A percentile compares a stretch with the other conserved stretches of the same genome.
Evolutionary conservation across 2,888 invertebrate species (phyloP).

Genomic region (Hypercompe scribonia): DNA sequence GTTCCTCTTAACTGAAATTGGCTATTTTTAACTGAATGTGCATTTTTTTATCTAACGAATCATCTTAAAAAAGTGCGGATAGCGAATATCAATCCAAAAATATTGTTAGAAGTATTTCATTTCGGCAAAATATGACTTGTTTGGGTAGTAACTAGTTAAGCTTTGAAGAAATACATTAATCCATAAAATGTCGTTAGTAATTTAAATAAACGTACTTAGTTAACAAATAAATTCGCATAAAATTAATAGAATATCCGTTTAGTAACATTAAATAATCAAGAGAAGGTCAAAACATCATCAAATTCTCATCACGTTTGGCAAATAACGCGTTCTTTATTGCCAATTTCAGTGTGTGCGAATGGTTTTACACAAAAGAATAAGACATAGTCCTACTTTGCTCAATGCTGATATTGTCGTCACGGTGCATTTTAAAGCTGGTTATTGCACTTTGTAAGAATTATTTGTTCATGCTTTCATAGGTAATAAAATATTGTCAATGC

Average conservation of each 20-base stretch:
- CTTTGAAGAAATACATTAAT: background rate
- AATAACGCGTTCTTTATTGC: slow-evolving; percentile 44
- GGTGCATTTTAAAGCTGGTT: slow-evolving; percentile 44
- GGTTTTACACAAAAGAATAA: slow-evolving; percentile 48
- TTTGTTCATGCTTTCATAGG: slow-evolving; percentile 16
- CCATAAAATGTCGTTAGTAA: background rate
- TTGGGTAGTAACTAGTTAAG: background rate
- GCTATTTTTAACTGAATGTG: too few relatives aligned
- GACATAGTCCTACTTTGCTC: slow-evolving; percentile 17
- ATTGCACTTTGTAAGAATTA: slow-evolving; percentile 24
- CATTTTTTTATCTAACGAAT: too few relatives aligned
- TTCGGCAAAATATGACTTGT: background rate
- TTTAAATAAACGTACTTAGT: background rate
- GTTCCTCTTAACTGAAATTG: too few relatives aligned
- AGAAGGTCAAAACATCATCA: slow-evolving; percentile 23
- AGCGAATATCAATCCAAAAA: too few relatives aligned
- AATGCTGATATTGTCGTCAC: slow-evolving; percentile 24
- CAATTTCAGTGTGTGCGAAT: slow-evolving; percentile 43
- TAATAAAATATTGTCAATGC: slow-evolving; percentile 3
- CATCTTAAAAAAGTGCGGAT: too few relatives aligned
- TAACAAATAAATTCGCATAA: slow-evolving; percentile 13
- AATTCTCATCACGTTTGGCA: slow-evolving; percentile 46
- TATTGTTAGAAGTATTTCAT: background rate
- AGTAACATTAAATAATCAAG: slow-evolving; percentile 26
- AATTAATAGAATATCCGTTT: slow-evolving; percentile 25